phyloP scores from a whole-genome alignment of 2,113 vertebrate genomes.

The Sebastes schlegelii region DNA sequence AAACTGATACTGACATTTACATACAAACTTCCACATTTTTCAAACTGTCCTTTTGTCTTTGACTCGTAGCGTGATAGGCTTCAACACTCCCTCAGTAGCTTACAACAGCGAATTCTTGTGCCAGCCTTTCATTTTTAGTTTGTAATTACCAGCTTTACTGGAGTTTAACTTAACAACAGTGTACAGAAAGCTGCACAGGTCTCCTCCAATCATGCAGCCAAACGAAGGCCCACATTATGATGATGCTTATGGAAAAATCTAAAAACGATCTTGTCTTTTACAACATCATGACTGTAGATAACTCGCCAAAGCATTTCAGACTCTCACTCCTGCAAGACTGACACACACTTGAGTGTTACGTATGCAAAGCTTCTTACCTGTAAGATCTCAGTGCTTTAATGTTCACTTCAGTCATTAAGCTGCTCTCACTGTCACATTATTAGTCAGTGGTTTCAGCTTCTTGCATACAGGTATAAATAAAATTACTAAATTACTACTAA shows the following conservation, averaged over 20 bases:
- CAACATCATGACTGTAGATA: conserved; percentile 1
- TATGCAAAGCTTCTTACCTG: background rate
- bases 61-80: background rate
- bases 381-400: background rate
- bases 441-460: background rate
- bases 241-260: background rate
- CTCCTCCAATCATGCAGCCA: conserved; percentile 36
- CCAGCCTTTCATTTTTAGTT: conserved; percentile 51
- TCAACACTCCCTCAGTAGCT: background rate
- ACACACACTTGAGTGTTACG: background rate
- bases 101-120: conserved; percentile 38
- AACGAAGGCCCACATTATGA: conserved; percentile 21
- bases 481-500: background rate
- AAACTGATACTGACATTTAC: conserved; percentile 4
- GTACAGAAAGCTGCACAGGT: conserved; percentile 26
- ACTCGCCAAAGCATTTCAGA: conserved; percentile 22
- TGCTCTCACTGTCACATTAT: background rate
- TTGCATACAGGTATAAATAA: background rate
- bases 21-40: conserved; percentile 36
- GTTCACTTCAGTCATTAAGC: background rate
- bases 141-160: conserved; percentile 69
- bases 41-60: conserved; percentile 4
- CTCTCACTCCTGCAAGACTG: background rate
- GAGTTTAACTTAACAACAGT: conserved; percentile 58
- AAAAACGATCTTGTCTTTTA: conserved; percentile 10